These are phyloP conservation scores for Pangasianodon gigas DNA, from an alignment of 2,113 vertebrate species.

Conservation along the genomic window DNA sequence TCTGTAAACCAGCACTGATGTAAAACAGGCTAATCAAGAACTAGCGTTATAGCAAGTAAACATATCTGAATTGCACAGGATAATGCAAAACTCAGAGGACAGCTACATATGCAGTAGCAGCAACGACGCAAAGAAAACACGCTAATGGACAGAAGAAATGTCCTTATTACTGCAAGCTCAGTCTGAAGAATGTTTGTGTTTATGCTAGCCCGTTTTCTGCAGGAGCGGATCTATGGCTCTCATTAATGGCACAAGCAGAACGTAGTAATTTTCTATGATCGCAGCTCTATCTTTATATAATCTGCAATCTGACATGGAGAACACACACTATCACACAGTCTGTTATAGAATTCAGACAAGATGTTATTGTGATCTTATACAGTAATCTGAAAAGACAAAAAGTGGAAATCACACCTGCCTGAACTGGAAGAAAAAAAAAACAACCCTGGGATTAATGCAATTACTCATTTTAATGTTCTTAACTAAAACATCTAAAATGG, in stretches of 20 bases:
- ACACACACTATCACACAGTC: background rate
- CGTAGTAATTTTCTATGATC: no score
- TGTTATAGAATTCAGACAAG: background rate
- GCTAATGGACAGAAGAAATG: background rate
- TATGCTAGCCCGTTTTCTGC: background rate
- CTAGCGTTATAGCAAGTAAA: background rate
- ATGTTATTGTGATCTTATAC: background rate
- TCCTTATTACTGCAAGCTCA: background rate
- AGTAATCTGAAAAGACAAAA: background rate
- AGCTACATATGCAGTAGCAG: background rate
- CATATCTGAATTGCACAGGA: background rate
- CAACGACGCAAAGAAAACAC: background rate
- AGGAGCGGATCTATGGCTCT: no score
- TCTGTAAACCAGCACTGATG: background rate
- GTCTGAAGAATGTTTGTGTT: background rate
- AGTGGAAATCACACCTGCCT: background rate
- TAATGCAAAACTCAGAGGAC: background rate
- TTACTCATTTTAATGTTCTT: background rate
- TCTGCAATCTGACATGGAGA: background rate
- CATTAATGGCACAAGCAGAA: no score
- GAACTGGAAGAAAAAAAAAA: background rate
- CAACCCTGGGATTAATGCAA: background rate
- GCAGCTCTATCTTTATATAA: background rate
- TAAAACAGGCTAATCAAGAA: background rate
- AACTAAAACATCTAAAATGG: background rate